A percentile compares a stretch with the other conserved stretches of the same genome.
Evolutionary conservation across 2,113 vertebrate genomes (phyloP).

Genomic region (Eubucco bourcierii): DNA sequence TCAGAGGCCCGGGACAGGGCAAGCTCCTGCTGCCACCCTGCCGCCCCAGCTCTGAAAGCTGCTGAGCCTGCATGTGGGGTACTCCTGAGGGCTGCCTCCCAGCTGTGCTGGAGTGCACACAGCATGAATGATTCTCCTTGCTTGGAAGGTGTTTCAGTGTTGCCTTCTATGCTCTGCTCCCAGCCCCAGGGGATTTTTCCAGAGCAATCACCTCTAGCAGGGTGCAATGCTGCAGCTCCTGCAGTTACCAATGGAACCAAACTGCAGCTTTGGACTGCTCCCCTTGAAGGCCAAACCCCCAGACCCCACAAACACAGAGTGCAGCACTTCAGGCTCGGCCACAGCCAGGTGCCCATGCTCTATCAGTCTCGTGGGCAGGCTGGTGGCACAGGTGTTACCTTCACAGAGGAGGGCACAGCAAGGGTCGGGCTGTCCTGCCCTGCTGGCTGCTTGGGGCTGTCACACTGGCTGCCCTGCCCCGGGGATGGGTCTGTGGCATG

Average conservation of each 20-base stretch:
- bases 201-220: background rate
- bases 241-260: background rate
- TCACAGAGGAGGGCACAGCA: conserved; percentile 80
- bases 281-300: background rate
- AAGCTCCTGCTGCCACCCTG: background rate
- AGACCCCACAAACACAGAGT: background rate
- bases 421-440: conserved; percentile 72
- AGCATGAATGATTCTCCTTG: background rate
- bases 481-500: conserved; percentile 38
- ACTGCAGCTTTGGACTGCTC: background rate
- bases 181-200: background rate
- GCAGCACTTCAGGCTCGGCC: background rate
- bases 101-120: background rate
- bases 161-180: background rate
- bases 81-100: background rate
- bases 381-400: conserved; percentile 74
- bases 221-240: background rate
- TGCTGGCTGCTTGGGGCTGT: conserved; percentile 73
- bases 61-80: background rate
- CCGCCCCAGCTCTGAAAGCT: background rate
- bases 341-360: background rate
- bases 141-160: background rate
- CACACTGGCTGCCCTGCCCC: conserved; percentile 70
- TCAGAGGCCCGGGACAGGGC: background rate
- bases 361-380: background rate